These are phyloP conservation scores for Plecturocebus donacophilus DNA, from an alignment of 2,113 vertebrate species.

Conservation along the genomic window DNA sequence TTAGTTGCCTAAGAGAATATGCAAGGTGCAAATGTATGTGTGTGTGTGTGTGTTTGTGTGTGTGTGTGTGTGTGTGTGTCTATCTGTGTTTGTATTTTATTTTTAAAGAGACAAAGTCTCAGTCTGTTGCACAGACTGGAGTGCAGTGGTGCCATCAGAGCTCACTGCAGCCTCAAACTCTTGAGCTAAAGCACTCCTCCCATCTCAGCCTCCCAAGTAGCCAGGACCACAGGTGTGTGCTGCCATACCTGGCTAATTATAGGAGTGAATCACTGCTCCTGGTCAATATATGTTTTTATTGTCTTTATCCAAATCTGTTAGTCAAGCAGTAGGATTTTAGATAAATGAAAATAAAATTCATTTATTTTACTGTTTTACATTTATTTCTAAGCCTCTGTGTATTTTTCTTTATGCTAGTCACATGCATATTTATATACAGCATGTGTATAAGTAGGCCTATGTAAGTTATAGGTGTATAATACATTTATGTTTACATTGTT, in stretches of 20 bases:
- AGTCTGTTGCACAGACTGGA: too few species aligned
- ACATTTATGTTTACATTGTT: slow-evolving; percentile 30
- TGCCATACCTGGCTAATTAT: too few species aligned
- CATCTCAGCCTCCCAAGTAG: too few species aligned
- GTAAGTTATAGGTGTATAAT: background rate
- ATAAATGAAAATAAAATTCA: slow-evolving; percentile 42
- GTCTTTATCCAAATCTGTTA: slow-evolving; percentile 28
- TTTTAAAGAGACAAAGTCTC: too few species aligned
- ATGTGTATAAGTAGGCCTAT: background rate
- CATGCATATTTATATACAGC: slow-evolving; percentile 9
- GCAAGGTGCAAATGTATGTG: background rate
- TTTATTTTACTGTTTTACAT: slow-evolving; percentile 36
- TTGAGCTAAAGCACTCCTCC: too few species aligned
- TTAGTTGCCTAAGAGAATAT: slow-evolving; percentile 38
- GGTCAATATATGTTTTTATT: slow-evolving; percentile 30
- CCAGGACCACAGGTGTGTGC: too few species aligned
- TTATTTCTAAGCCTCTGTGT: slow-evolving; percentile 7
- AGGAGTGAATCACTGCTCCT: too few species aligned
- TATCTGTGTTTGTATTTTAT: too few species aligned
- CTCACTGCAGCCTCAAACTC: too few species aligned
- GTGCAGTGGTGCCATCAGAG: too few species aligned
- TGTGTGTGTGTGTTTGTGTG: too few species aligned
- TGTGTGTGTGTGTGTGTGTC: too few species aligned
- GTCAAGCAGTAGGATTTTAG: slow-evolving; percentile 56
- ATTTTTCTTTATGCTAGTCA: slow-evolving; percentile 34